Evolutionary conservation across 1,140 invertebrate species (phyloP).

Genomic region (Drosophila eugracilis): DNA sequence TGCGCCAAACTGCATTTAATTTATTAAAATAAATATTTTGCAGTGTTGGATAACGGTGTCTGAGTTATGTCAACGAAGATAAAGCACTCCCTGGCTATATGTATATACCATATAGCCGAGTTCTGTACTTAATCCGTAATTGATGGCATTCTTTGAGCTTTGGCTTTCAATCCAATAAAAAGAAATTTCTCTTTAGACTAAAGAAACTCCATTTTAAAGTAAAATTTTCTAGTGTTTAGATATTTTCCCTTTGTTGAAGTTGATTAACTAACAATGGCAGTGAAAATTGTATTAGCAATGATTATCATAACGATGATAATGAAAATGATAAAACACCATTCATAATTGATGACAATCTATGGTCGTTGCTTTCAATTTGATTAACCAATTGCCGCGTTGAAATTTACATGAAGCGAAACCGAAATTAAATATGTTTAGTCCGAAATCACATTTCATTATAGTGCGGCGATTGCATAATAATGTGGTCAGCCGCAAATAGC

Average conservation of each 20-base stretch:
- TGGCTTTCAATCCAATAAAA: not conserved
- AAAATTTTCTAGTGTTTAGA: not conserved
- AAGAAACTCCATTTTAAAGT: no score
- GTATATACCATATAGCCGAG: no score
- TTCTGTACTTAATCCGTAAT: slow-evolving; percentile 4
- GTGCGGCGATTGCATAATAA: slow-evolving; percentile 49
- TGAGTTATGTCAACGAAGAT: slow-evolving; percentile 19
- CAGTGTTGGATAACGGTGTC: slow-evolving; percentile 26
- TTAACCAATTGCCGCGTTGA: slow-evolving; percentile 39
- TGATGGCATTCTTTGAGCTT: not conserved
- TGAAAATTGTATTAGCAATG: not conserved
- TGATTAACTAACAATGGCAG: not conserved
- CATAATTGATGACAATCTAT: slow-evolving; percentile 29
- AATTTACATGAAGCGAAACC: slow-evolving; percentile 39
- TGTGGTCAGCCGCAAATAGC: slow-evolving; percentile 49
- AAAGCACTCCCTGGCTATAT: not conserved
- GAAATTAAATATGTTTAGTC: slow-evolving; percentile 52
- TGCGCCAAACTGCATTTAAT: slow-evolving; percentile 77
- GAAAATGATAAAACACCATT: slow-evolving; percentile 9
- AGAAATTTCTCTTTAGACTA: no score
- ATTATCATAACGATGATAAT: no score
- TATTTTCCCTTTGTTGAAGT: no score
- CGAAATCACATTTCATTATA: slow-evolving; percentile 57
- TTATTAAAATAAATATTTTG: slow-evolving; percentile 73
- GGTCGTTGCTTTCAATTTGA: slow-evolving; percentile 32